Conservation (phyloP, 1,140 invertebrate species). For the Drosophila arizonae region DNA sequence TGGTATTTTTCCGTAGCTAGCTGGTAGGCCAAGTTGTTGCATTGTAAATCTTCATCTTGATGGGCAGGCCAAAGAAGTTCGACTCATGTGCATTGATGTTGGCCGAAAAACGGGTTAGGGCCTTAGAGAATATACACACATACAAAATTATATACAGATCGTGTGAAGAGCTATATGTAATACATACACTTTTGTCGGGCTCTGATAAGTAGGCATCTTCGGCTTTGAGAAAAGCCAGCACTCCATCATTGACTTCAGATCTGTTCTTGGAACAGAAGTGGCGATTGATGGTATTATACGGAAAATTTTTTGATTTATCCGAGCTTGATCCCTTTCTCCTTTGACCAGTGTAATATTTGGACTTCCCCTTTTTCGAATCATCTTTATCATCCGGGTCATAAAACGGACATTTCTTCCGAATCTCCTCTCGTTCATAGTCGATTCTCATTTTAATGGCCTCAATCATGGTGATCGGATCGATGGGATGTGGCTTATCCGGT, state of each 20-base stretch:
- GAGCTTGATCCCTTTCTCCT: no score
- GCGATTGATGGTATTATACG: slow-evolving; percentile 16
- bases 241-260: slow-evolving; percentile 45
- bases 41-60: slow-evolving; percentile 46
- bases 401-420: slow-evolving; percentile 14
- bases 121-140: background rate
- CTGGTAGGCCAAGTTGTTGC: slow-evolving; percentile 42
- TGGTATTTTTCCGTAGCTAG: background rate
- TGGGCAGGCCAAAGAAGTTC: slow-evolving; percentile 45
- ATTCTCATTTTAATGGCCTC: slow-evolving; percentile 67
- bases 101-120: slow-evolving; percentile 40
- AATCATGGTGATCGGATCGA: slow-evolving; percentile 69
- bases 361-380: background rate
- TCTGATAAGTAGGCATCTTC: slow-evolving; percentile 11
- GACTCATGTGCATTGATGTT: slow-evolving; percentile 44
- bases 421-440: slow-evolving; percentile 53
- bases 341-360: background rate
- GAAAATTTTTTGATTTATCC: no score
- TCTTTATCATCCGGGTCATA: background rate
- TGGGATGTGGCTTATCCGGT: slow-evolving; percentile 43
- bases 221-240: slow-evolving; percentile 48
- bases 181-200: no score
- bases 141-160: background rate
- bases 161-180: background rate
- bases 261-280: slow-evolving; percentile 34